A percentile compares a stretch with the other conserved stretches of the same genome.
These are phyloP conservation scores for Hydrolagus affinis DNA, from an alignment of 2,113 vertebrate species.

Conservation along the genomic window DNA sequence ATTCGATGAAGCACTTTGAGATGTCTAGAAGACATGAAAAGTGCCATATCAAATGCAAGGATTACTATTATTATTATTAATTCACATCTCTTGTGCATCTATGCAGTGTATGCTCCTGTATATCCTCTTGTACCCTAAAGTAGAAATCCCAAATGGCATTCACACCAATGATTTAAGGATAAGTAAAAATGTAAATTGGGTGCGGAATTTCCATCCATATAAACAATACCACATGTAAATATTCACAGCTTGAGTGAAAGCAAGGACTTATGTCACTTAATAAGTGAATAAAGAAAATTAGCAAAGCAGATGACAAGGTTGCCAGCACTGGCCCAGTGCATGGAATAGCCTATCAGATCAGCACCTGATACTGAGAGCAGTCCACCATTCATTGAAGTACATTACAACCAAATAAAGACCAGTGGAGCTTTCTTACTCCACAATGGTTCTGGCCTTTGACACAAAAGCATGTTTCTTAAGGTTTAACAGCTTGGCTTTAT, in stretches of 20 bases:
- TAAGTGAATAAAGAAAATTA: neutral
- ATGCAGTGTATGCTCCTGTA: neutral
- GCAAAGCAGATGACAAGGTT: neutral
- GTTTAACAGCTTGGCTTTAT: constrained; percentile 21
- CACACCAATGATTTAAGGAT: neutral
- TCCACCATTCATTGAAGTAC: constrained; percentile 15
- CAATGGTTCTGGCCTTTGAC: constrained; percentile 29
- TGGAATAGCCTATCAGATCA: neutral
- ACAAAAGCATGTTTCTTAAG: constrained; percentile 25
- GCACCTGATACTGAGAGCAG: neutral
- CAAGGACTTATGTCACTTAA: neutral
- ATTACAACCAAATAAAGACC: constrained; percentile 22
- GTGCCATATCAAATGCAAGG: too few relatives aligned
- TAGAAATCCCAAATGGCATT: neutral
- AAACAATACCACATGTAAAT: constrained; percentile 10
- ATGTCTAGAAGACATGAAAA: too few relatives aligned
- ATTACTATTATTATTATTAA: too few relatives aligned
- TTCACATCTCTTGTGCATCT: neutral
- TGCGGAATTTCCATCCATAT: neutral
- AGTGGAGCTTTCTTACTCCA: neutral
- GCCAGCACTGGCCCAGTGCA: neutral
- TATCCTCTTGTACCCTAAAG: neutral
- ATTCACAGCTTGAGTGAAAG: neutral
- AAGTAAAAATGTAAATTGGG: neutral
- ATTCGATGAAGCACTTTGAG: too few relatives aligned